phyloP scores from a whole-genome alignment of 2,888 invertebrate species.

The Eupithecia dodoneata region DNA sequence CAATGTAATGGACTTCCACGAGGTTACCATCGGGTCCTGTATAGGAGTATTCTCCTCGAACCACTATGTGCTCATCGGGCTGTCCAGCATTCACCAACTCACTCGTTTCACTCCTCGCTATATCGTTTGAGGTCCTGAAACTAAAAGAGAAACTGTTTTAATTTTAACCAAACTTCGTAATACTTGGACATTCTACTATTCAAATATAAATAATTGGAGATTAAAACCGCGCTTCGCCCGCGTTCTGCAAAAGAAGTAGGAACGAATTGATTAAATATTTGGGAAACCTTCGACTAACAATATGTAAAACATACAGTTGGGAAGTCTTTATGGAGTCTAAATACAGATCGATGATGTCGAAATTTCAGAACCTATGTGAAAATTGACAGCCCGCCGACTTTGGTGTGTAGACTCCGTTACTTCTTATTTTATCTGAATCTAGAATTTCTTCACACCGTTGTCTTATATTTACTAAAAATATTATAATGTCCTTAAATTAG shows the following conservation, averaged over 20 bases:
- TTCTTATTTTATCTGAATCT: neutral
- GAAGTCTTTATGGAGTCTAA: too few relatives aligned
- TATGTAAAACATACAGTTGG: neutral
- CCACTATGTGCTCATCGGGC: neutral
- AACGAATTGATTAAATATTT: too few relatives aligned
- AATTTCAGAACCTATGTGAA: too few relatives aligned
- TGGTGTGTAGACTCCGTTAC: too few relatives aligned
- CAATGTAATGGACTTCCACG: neutral
- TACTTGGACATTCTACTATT: too few relatives aligned
- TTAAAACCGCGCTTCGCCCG: too few relatives aligned
- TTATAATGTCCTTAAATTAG: too few relatives aligned
- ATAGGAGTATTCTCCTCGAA: neutral
- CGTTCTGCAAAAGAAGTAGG: too few relatives aligned
- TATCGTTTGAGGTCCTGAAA: conserved; percentile 5
- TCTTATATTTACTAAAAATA: too few relatives aligned
- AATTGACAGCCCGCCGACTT: neutral
- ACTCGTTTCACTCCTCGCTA: neutral
- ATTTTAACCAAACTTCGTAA: neutral
- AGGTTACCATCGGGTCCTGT: conserved; percentile 1
- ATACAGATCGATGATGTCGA: too few relatives aligned
- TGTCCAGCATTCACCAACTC: neutral
- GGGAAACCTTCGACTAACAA: neutral
- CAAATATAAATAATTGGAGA: too few relatives aligned
- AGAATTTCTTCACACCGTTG: neutral
- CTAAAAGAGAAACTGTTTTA: neutral